Evolutionary conservation across 2,888 invertebrate genomes (phyloP).

Genomic region (Drosophila neonasuta): DNA sequence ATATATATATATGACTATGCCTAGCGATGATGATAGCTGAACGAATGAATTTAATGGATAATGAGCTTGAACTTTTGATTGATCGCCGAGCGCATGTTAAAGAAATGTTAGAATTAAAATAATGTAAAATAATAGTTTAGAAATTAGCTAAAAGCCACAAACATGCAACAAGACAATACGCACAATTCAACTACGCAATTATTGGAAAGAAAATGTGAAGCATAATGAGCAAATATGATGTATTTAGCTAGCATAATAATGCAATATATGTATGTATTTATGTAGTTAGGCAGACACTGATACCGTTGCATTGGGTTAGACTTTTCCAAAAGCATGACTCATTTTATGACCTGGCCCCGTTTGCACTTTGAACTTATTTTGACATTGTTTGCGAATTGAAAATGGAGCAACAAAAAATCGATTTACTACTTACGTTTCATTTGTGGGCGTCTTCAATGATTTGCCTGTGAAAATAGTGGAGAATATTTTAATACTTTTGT

Average conservation of each 20-base stretch:
- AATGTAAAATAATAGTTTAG: slow-evolving; percentile 18
- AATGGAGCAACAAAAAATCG: neutral
- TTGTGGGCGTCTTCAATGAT: slow-evolving; percentile 80
- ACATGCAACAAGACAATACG: slow-evolving; percentile 63
- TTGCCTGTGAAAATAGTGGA: slow-evolving; percentile 72
- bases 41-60: neutral
- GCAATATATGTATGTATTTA: slow-evolving; percentile 15
- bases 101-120: slow-evolving; percentile 18
- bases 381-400: slow-evolving; percentile 33
- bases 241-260: slow-evolving; percentile 26
- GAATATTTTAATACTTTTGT: slow-evolving; percentile 8
- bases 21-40: slow-evolving; percentile 26
- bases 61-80: slow-evolving; percentile 4
- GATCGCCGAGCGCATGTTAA: slow-evolving; percentile 9
- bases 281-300: slow-evolving; percentile 54
- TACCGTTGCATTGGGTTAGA: slow-evolving; percentile 61
- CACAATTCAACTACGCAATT: slow-evolving; percentile 62
- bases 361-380: slow-evolving; percentile 63
- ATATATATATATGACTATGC: slow-evolving; percentile 24
- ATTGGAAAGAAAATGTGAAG: slow-evolving; percentile 25
- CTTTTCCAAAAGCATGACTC: slow-evolving; percentile 37
- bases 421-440: slow-evolving; percentile 81
- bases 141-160: slow-evolving; percentile 32
- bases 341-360: slow-evolving; percentile 49
- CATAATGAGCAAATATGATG: slow-evolving; percentile 7